phyloP scores from a whole-genome alignment of 2,113 vertebrate genomes.

The Copsychus sechellarum region DNA sequence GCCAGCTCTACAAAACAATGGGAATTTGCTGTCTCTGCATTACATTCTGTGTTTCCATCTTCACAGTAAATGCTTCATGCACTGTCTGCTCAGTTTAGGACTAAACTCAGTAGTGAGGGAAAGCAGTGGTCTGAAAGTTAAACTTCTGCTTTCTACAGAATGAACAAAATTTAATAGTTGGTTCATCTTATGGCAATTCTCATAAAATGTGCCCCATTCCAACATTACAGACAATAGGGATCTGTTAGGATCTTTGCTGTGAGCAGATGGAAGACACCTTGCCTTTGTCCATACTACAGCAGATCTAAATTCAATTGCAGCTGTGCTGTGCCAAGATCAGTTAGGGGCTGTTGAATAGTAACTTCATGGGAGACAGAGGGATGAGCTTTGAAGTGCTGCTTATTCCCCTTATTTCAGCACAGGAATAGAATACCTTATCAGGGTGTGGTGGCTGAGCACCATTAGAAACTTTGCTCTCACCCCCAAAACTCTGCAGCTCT shows the following conservation, averaged over 20 bases:
- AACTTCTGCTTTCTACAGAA: not conserved
- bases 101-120: not conserved
- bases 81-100: not conserved
- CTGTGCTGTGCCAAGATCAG: not conserved
- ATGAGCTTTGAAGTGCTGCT: not conserved
- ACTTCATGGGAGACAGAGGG: not conserved
- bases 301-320: not conserved
- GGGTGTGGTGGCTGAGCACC: not conserved
- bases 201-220: not conserved
- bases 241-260: not conserved
- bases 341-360: not conserved
- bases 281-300: not conserved
- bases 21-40: constrained; percentile 16
- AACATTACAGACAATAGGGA: not conserved
- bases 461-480: not conserved
- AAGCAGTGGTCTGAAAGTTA: not conserved
- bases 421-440: not conserved
- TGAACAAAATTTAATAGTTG: not conserved
- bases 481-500: not conserved
- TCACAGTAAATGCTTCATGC: not conserved
- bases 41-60: not conserved
- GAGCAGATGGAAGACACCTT: not conserved
- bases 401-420: not conserved
- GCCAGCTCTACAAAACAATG: not conserved
- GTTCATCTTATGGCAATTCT: not conserved